These are phyloP conservation scores for Melanargia galathea DNA, from an alignment of 2,888 invertebrate species.

Conservation along the genomic window DNA sequence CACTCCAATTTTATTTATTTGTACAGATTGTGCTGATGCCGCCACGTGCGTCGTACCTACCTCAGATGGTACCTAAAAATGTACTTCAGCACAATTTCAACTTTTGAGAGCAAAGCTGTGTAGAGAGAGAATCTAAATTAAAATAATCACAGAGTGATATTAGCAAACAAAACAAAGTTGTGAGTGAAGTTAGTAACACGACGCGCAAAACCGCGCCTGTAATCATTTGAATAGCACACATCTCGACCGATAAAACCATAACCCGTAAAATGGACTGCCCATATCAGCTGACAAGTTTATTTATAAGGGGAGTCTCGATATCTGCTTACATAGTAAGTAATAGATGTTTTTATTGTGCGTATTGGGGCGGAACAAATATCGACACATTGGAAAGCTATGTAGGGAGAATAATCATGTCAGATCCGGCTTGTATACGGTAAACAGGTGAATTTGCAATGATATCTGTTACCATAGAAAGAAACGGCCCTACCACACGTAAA, in stretches of 20 bases:
- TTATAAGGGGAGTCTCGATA: not conserved
- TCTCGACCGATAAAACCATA: slow-evolving; percentile 91
- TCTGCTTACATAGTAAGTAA: not conserved
- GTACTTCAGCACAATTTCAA: not conserved
- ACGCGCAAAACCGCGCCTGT: too few relatives aligned
- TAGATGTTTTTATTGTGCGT: not conserved
- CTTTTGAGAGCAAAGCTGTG: not conserved
- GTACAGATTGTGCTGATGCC: too few relatives aligned
- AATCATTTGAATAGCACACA: not conserved
- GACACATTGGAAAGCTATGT: slow-evolving; percentile 2
- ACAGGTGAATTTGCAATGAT: not conserved
- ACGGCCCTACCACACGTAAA: not conserved
- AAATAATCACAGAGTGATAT: not conserved
- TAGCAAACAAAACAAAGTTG: too few relatives aligned
- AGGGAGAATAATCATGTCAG: slow-evolving; percentile 3
- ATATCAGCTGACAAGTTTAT: slow-evolving; percentile 8
- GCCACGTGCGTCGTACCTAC: not conserved
- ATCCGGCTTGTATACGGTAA: not conserved
- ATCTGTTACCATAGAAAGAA: not conserved
- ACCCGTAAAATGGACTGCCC: slow-evolving; percentile 55
- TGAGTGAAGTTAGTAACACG: too few relatives aligned
- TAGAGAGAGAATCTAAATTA: not conserved
- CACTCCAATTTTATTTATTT: too few relatives aligned
- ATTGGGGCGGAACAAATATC: slow-evolving; percentile 8
- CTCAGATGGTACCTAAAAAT: not conserved